A percentile compares a stretch with the other conserved stretches of the same genome.
These are phyloP conservation scores for Andrena marginata DNA, from an alignment of 2,888 invertebrate species.

Conservation along the genomic window DNA sequence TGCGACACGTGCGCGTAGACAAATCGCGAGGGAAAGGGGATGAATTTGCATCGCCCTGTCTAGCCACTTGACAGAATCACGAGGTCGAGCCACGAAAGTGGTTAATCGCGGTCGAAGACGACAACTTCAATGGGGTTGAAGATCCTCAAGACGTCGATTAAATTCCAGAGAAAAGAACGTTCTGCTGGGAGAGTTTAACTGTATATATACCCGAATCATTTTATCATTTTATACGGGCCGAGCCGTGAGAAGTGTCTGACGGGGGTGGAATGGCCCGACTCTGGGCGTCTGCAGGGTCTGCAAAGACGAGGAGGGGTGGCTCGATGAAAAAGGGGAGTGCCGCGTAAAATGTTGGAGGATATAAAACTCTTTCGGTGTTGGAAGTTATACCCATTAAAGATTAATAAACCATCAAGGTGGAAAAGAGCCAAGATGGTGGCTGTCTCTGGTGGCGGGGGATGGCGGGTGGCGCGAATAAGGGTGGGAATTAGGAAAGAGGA, in stretches of 20 bases:
- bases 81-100: not conserved
- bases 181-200: not conserved
- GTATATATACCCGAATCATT: constrained; percentile 68
- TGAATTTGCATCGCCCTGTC: constrained; percentile 31
- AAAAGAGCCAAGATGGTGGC: constrained; percentile 76
- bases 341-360: constrained; percentile 76
- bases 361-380: constrained; percentile 81
- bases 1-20: not conserved
- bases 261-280: constrained; percentile 25
- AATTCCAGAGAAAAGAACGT: constrained; percentile 54
- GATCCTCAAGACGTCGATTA: constrained; percentile 53
- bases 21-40: not conserved
- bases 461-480: not conserved
- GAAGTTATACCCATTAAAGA: constrained; percentile 81
- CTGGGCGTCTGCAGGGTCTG: constrained; percentile 21
- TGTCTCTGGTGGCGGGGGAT: constrained; percentile 24
- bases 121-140: not conserved
- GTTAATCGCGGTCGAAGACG: constrained; percentile 13
- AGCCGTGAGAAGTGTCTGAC: constrained; percentile 34
- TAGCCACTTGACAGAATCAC: not conserved
- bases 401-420: constrained; percentile 81
- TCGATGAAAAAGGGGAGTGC: constrained; percentile 63
- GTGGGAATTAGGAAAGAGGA: constrained; percentile 37
- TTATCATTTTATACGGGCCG: constrained; percentile 73
- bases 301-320: constrained; percentile 27